Percentiles rank a stretch among this genome's conserved stretches.
These are phyloP conservation scores for Leucozona laternaria DNA, from an alignment of 2,888 invertebrate genomes.

Conservation along the genomic window DNA sequence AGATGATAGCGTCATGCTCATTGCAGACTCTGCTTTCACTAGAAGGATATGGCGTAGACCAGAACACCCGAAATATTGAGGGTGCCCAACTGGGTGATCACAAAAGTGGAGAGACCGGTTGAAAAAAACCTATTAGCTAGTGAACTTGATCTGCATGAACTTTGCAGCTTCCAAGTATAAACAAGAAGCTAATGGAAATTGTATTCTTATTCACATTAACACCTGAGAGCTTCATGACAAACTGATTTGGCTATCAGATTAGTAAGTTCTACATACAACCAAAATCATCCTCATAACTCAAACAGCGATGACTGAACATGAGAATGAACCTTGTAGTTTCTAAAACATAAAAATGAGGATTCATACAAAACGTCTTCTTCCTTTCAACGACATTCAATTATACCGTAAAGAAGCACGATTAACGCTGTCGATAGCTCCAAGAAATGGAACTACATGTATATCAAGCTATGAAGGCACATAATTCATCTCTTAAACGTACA, in stretches of 20 bases:
- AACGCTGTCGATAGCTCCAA: conserved; percentile 71
- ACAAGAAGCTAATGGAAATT: too few relatives aligned
- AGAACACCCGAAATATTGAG: too few relatives aligned
- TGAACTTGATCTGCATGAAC: too few relatives aligned
- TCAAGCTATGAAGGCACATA: conserved; percentile 64
- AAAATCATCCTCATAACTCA: conserved; percentile 8
- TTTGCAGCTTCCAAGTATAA: too few relatives aligned
- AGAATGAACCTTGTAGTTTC: conserved; percentile 4
- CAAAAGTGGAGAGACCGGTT: too few relatives aligned
- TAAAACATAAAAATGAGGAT: conserved; percentile 46
- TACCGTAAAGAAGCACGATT: conserved; percentile 73
- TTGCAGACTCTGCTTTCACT: too few relatives aligned
- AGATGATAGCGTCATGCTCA: too few relatives aligned
- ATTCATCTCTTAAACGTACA: conserved; percentile 69
- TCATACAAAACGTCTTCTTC: conserved; percentile 55
- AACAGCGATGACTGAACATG: background rate
- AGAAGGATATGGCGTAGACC: too few relatives aligned
- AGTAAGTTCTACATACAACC: background rate
- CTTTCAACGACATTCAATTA: conserved; percentile 73
- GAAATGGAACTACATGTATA: conserved; percentile 72
- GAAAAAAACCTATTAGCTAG: too few relatives aligned
- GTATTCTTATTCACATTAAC: too few relatives aligned
- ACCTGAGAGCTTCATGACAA: background rate
- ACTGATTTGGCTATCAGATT: background rate
- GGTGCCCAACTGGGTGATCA: too few relatives aligned